Evolutionary conservation across 2,888 invertebrate species (phyloP).

Genomic region (Aporophyla lueneburgensis): DNA sequence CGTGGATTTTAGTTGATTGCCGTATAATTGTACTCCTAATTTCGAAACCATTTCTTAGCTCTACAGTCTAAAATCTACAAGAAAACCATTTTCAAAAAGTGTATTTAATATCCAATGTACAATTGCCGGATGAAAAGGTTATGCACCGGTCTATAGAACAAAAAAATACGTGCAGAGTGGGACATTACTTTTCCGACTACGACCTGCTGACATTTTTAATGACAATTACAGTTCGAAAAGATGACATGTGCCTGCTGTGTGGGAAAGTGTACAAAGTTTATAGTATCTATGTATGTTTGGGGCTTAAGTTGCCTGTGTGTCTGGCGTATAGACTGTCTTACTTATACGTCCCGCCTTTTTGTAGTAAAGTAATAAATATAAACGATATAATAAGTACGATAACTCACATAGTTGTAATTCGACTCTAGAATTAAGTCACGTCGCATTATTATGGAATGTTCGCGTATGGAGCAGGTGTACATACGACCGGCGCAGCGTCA

Average conservation of each 20-base stretch:
- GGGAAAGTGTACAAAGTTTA: constrained; percentile 2
- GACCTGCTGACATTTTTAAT: background rate
- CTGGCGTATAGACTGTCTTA: background rate
- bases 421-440: constrained; percentile 75
- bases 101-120: background rate
- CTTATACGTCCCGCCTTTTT: background rate
- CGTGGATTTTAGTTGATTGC: background rate
- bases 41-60: background rate
- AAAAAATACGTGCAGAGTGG: background rate
- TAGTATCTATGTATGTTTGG: background rate
- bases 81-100: background rate
- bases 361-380: constrained; percentile 4
- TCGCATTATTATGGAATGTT: constrained; percentile 70
- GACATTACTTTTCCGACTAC: constrained; percentile 2
- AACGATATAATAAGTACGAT: constrained; percentile 28
- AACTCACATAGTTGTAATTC: constrained; percentile 67
- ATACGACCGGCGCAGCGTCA: constrained; percentile 52
- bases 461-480: constrained; percentile 74
- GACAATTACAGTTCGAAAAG: background rate
- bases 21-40: background rate
- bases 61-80: background rate
- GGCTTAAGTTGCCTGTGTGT: background rate
- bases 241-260: background rate
- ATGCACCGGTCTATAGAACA: background rate
- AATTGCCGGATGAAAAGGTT: background rate